Percentiles rank a stretch among this genome's conserved stretches.
Conservation (phyloP, 2,888 invertebrate genomes). For the Drosophila picticornis region DNA sequence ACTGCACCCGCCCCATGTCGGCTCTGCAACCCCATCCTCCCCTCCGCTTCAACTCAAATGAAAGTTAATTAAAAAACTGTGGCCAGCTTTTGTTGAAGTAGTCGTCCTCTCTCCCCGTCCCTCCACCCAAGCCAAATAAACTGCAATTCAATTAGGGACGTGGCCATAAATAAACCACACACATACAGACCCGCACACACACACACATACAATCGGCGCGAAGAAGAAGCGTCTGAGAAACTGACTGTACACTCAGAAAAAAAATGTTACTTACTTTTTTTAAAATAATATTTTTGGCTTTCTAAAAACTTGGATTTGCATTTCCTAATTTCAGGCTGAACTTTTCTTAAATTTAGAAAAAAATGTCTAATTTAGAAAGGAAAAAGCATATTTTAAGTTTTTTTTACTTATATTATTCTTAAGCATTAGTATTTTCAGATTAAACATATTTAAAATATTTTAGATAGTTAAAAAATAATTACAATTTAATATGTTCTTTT, state of each 20-base stretch:
- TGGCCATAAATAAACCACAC: constrained; percentile 72
- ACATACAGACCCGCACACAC: neutral
- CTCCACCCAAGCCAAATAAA: constrained; percentile 65
- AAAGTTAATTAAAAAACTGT: constrained; percentile 81
- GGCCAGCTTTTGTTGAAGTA: constrained; percentile 70
- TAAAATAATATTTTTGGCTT: neutral
- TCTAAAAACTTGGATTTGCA: neutral
- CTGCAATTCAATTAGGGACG: constrained; percentile 79
- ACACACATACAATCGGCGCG: constrained; percentile 9
- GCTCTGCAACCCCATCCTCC: constrained; percentile 20
- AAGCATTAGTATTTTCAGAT: neutral
- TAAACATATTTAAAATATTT: neutral
- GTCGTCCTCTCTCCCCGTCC: neutral
- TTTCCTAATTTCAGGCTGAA: neutral
- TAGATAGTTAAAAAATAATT: neutral
- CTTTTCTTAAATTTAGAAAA: neutral
- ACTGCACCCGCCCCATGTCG: neutral
- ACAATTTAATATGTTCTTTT: neutral
- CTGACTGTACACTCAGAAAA: neutral
- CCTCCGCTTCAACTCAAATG: constrained; percentile 40
- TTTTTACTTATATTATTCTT: neutral
- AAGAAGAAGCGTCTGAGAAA: neutral
- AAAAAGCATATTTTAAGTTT: fast-evolving
- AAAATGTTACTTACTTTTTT: neutral
- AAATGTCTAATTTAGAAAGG: neutral